Percentiles rank a stretch among this genome's conserved stretches.
These are phyloP conservation scores for Melinaea menophilus DNA, from an alignment of 2,888 invertebrate genomes.

Conservation along the genomic window DNA sequence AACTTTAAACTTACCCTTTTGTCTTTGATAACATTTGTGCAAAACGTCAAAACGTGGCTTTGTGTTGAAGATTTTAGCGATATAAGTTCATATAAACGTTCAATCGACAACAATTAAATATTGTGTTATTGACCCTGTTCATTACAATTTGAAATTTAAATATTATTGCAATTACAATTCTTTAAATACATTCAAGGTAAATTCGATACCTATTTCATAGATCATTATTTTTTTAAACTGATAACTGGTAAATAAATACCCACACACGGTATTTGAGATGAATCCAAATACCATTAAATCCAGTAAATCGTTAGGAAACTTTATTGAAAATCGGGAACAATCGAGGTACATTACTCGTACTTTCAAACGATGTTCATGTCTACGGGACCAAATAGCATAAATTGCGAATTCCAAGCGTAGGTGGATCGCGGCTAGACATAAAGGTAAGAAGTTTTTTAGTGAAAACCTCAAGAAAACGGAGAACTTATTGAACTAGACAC, in stretches of 20 bases:
- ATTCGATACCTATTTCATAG: no score
- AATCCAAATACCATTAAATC: neutral
- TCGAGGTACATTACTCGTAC: conserved; percentile 23
- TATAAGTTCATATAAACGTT: no score
- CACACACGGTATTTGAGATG: no score
- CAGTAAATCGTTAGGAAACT: neutral
- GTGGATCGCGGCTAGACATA: conserved; percentile 25
- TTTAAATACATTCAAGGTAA: no score
- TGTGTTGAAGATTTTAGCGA: neutral
- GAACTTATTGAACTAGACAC: conserved; percentile 6
- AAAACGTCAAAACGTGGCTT: neutral
- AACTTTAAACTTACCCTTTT: neutral
- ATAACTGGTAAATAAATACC: no score
- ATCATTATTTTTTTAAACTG: no score
- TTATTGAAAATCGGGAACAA: conserved; percentile 27
- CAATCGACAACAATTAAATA: no score
- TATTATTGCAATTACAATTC: no score
- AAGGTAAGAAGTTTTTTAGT: conserved; percentile 22
- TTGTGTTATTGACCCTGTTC: no score
- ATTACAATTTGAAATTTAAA: no score
- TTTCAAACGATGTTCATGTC: conserved; percentile 25
- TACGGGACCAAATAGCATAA: conserved; percentile 25
- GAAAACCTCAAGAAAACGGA: conserved; percentile 10
- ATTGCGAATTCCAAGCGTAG: conserved; percentile 31
- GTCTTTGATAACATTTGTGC: neutral